phyloP scores from a whole-genome alignment of 2,797 vertebrate genomes.

The Cetoscarus ocellatus region DNA sequence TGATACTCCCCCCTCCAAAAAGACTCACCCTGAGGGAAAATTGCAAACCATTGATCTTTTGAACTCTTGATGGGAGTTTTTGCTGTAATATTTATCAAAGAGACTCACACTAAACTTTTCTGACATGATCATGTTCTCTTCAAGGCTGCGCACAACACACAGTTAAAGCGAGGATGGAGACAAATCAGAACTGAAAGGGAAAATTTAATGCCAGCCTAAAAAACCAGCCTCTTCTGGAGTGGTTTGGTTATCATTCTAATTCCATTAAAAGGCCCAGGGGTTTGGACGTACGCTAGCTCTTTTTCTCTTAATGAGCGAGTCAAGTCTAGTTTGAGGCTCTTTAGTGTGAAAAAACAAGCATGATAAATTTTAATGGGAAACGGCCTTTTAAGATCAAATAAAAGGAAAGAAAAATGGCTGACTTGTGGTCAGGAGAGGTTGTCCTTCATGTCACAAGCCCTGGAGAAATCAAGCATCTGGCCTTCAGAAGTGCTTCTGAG shows the following conservation, averaged over 20 bases:
- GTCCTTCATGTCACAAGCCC: slow-evolving; percentile 32
- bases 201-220: slow-evolving; percentile 25
- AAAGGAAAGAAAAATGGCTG: neutral
- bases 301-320: slow-evolving; percentile 47
- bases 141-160: slow-evolving; percentile 32
- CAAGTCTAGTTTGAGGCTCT: slow-evolving; percentile 51
- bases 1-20: slow-evolving; percentile 14
- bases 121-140: slow-evolving; percentile 60
- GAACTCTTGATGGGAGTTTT: slow-evolving; percentile 67
- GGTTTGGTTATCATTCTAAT: slow-evolving; percentile 48
- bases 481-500: slow-evolving; percentile 36
- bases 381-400: slow-evolving; percentile 64
- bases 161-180: slow-evolving; percentile 28
- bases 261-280: slow-evolving; percentile 29
- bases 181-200: slow-evolving; percentile 47
- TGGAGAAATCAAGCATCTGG: slow-evolving; percentile 45
- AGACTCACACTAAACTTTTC: slow-evolving; percentile 56
- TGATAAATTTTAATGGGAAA: slow-evolving; percentile 67
- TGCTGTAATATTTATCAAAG: slow-evolving; percentile 75
- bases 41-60: slow-evolving; percentile 61
- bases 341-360: slow-evolving; percentile 39
- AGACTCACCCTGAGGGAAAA: slow-evolving; percentile 44
- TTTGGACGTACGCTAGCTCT: neutral
- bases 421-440: slow-evolving; percentile 2
- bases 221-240: neutral